Evolutionary conservation across 1,140 invertebrate species (phyloP), one percentile per base, ranked within the genome.

Genomic region (Ceratoteleas bidentatus): DNA sequence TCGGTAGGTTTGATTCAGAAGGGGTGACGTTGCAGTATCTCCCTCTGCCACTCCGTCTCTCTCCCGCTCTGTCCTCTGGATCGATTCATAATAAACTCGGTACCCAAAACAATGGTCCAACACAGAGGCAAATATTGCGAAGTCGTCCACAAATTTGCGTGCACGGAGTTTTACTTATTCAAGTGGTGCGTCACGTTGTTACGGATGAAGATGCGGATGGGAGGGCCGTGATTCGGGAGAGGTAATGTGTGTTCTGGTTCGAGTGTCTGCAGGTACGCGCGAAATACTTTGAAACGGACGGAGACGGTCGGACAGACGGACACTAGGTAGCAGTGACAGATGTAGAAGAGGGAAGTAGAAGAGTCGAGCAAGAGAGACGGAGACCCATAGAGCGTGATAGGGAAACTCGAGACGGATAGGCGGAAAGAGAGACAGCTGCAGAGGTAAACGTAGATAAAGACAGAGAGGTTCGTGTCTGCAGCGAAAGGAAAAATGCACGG

Each of bases 51-150:
- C 83, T 88, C 85, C 87, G 84, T 89, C 82, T 86, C 81, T 76
- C 82, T 84, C 80, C 80, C 85, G 78, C 72, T 81, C 77, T 85
- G 81, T 85, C 85, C 80, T 85, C 80, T 83, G 86, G 87, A 89
- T 89, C 88, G 86, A 91, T 89, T 89, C 85, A 88, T 88, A 89
- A 88, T 88, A 87, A 89, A 89, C 86, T 90, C 85, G 83, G 84
- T 83, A 65, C 83, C 79, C 85, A 87, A 89, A 89, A 88, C 88
- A 90, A 90, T 88, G 85, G 86, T 85, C 86, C 84, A 86, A 83
- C 79, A 84, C 85, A 84, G 82, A 84, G 86, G 83, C 85, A 90
- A 89, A 90, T 88, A 89, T 87, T 86, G 85, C 86, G 88, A 87
- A 85, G 88, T 88, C 85, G 85, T 90, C 81, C 86, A 86, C 84